A percentile compares a stretch with the other conserved stretches of the same genome.
Evolutionary conservation across 2,113 vertebrate species (phyloP).

Genomic region (Gracilinanus agilis): DNA sequence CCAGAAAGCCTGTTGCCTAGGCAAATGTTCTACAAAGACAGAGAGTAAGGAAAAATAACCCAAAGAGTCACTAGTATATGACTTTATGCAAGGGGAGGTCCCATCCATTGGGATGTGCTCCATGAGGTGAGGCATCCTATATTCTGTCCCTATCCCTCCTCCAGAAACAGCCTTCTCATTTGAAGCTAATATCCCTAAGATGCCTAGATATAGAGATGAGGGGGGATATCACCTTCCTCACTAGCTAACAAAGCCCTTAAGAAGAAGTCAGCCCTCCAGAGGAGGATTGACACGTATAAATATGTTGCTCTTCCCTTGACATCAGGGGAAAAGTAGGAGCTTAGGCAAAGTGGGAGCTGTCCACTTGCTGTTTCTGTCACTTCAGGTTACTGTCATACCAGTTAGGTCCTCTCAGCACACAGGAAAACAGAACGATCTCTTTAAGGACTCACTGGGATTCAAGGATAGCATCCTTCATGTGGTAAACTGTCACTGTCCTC

Average conservation of each 20-base stretch:
- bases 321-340: background rate
- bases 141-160: background rate
- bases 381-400: background rate
- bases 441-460: background rate
- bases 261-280: background rate
- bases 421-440: slow-evolving; percentile 18
- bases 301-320: background rate
- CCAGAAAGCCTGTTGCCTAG: background rate
- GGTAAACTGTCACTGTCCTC: slow-evolving; percentile 69
- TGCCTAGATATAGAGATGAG: background rate
- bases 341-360: background rate
- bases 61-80: background rate
- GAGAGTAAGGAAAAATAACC: background rate
- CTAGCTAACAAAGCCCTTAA: background rate
- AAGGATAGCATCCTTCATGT: slow-evolving; percentile 56
- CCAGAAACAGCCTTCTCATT: background rate
- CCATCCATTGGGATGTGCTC: background rate
- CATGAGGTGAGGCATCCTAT: background rate
- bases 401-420: slow-evolving; percentile 68
- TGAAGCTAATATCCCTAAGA: background rate
- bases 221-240: background rate
- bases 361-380: background rate
- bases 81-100: background rate
- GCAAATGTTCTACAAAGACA: background rate
- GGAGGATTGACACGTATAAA: background rate